Conservation (phyloP, 1,140 invertebrate genomes). For the Drosophila sucinea region DNA sequence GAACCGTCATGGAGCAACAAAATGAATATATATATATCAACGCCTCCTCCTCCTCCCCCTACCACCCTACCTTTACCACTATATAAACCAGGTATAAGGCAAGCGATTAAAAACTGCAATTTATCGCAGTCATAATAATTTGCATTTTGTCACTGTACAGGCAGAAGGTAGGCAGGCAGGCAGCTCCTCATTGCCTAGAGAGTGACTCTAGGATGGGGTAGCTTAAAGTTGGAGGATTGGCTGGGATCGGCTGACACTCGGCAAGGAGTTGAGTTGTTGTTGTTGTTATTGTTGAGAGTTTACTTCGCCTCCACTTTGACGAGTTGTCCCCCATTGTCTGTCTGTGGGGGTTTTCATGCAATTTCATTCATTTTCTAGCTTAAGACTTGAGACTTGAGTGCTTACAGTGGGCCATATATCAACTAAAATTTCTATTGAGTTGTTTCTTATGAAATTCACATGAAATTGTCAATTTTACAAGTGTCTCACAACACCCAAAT, state of each 20-base stretch:
- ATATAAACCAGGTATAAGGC: conserved; percentile 47
- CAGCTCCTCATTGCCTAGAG: not conserved
- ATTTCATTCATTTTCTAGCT: conserved; percentile 61
- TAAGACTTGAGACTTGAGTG: conserved; percentile 26
- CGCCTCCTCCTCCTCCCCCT: too few species aligned
- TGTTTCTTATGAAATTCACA: too few species aligned
- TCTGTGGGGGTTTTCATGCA: conserved; percentile 45
- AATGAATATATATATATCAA: conserved; percentile 15
- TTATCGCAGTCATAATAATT: conserved; percentile 81
- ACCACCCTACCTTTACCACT: not conserved
- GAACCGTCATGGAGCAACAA: conserved; percentile 16
- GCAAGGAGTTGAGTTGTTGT: conserved; percentile 24
- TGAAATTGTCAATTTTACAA: too few species aligned
- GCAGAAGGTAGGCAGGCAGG: conserved; percentile 27
- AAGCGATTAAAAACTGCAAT: conserved; percentile 80
- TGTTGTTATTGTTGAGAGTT: conserved; percentile 42
- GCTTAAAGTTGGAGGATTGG: conserved; percentile 20
- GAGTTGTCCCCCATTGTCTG: conserved; percentile 35
- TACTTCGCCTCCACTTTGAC: conserved; percentile 43
- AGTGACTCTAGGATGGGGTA: too few species aligned
- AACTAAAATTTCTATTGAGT: too few species aligned
- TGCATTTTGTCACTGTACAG: conserved; percentile 76
- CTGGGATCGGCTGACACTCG: conserved; percentile 42
- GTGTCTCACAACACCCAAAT: too few species aligned
- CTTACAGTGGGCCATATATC: conserved; percentile 24